phyloP scores from a whole-genome alignment of 2,797 vertebrate species.

The Sebastes diploproa region DNA sequence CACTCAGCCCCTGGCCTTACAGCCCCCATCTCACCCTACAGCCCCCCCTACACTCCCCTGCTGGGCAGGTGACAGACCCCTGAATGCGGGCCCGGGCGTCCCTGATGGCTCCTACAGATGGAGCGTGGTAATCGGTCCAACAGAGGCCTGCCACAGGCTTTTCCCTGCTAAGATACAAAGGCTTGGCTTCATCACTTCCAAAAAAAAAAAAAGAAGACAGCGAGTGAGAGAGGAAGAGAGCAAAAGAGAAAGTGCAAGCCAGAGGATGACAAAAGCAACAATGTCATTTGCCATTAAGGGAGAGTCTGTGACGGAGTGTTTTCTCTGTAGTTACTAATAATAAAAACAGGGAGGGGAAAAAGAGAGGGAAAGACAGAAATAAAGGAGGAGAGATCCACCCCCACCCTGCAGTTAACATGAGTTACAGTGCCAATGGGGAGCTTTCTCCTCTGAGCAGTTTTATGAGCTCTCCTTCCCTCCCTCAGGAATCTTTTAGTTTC shows the following conservation, averaged over 20 bases:
- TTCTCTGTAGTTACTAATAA: conserved; percentile 78
- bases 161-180: conserved; percentile 91
- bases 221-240: conserved; percentile 69
- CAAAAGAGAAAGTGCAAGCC: conserved; percentile 86
- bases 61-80: conserved; percentile 99
- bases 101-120: conserved; percentile 99
- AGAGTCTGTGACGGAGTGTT: conserved; percentile 86
- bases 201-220: conserved; percentile 64
- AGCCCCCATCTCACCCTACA: conserved; percentile 80
- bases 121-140: conserved; percentile 99
- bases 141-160: conserved; percentile 95
- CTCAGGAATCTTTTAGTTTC: conserved; percentile 62
- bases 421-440: conserved; percentile 81
- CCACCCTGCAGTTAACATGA: conserved; percentile 82
- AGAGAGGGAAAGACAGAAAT: conserved; percentile 58
- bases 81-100: conserved; percentile 93
- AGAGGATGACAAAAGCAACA: conserved; percentile 94
- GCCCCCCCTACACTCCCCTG: conserved; percentile 86
- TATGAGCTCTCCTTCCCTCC: conserved; percentile 63
- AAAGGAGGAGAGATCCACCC: conserved; percentile 66
- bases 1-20: conserved; percentile 78
- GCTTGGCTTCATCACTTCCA: conserved; percentile 79
- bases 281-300: conserved; percentile 95
- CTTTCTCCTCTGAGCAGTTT: conserved; percentile 59
- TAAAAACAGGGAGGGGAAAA: conserved; percentile 68